phyloP scores from a whole-genome alignment of 2,797 vertebrate species.

The Staurois parvus region DNA sequence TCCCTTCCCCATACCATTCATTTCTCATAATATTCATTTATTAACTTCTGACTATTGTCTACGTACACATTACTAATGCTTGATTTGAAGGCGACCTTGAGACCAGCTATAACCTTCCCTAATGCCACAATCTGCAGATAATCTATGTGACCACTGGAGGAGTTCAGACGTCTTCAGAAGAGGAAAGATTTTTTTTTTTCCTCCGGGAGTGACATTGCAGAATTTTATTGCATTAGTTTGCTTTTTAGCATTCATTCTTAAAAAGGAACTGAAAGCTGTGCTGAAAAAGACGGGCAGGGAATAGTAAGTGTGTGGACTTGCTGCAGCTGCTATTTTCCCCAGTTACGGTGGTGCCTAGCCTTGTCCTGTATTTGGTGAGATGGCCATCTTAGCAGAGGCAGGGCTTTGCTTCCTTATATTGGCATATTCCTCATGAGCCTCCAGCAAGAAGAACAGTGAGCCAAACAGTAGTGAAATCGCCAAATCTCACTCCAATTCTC shows the following conservation, averaged over 20 bases:
- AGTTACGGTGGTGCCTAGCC: too few relatives aligned
- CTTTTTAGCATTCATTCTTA: not conserved
- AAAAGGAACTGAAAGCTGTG: not conserved
- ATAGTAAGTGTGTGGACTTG: too few relatives aligned
- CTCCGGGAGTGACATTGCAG: not conserved
- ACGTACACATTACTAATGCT: not conserved
- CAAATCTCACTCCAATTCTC: too few relatives aligned
- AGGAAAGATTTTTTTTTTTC: not conserved
- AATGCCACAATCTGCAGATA: not conserved
- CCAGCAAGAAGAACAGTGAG: too few relatives aligned
- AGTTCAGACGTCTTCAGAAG: not conserved
- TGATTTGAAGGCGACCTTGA: conserved; percentile 5
- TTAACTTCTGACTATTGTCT: not conserved
- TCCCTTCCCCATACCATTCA: not conserved
- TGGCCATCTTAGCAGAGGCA: too few relatives aligned
- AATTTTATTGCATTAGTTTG: too few relatives aligned
- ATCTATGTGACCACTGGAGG: not conserved
- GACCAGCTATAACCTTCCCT: not conserved
- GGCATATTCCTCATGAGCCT: too few relatives aligned
- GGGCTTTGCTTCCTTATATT: too few relatives aligned
- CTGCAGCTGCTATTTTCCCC: too few relatives aligned
- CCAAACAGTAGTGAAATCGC: too few relatives aligned
- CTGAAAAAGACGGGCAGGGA: not conserved
- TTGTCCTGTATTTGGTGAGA: too few relatives aligned
- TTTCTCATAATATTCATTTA: not conserved